Conservation (phyloP, 2,888 invertebrate species). For the Osmoderma eremita region DNA sequence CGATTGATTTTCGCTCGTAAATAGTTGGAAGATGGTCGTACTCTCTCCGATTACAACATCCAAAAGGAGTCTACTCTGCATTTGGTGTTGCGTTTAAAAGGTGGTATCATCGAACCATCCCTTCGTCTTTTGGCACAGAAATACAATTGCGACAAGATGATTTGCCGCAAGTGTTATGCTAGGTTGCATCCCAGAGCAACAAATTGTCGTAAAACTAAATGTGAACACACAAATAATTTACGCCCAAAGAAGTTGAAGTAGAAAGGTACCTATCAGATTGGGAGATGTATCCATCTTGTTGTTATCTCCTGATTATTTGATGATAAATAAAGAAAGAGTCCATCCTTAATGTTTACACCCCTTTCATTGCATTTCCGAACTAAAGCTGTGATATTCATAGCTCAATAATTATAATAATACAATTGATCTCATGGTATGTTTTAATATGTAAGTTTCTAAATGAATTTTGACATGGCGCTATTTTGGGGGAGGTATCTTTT, state of each 20-base stretch:
- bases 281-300: too few species aligned
- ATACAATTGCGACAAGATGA: conserved; percentile 99
- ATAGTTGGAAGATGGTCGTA: conserved; percentile 93
- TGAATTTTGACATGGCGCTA: too few species aligned
- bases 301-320: neutral
- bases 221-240: conserved; percentile 99
- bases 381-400: too few species aligned
- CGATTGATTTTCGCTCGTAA: too few species aligned
- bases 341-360: too few species aligned
- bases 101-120: conserved; percentile 98
- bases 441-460: too few species aligned
- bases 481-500: too few species aligned
- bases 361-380: too few species aligned
- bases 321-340: neutral
- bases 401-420: too few species aligned
- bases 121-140: conserved; percentile 97
- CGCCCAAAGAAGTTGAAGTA: conserved; percentile 99
- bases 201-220: conserved; percentile 99
- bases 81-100: conserved; percentile 91
- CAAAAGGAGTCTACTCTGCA: conserved; percentile 69
- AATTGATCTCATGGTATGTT: too few species aligned
- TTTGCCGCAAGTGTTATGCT: conserved; percentile 99
- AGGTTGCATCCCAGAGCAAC: conserved; percentile 99
- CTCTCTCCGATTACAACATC: too few species aligned
- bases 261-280: conserved; percentile 48